A percentile compares a stretch with the other conserved stretches of the same genome.
Conservation (phyloP, 1,140 invertebrate species). For the Brachionus plicatilis region DNA sequence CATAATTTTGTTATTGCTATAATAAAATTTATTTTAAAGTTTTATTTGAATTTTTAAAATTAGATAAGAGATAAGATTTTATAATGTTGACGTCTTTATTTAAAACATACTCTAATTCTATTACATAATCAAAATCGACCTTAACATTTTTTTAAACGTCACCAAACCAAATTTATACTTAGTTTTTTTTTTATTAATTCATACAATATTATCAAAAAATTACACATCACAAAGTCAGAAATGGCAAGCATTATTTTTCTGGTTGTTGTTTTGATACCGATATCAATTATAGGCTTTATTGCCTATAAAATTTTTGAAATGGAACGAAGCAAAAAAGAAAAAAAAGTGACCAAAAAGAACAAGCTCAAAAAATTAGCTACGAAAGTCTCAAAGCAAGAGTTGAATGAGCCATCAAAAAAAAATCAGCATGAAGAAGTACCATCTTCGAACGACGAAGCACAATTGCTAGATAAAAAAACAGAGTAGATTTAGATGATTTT, state of each 20-base stretch:
- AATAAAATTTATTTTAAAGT: neutral
- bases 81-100: neutral
- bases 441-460: neutral
- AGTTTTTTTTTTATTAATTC: neutral
- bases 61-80: neutral
- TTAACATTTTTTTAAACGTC: neutral
- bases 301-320: slow-evolving; percentile 8
- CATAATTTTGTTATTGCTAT: neutral
- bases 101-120: neutral
- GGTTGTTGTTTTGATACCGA: neutral
- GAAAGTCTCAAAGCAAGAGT: neutral
- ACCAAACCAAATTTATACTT: neutral
- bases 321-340: slow-evolving; percentile 12
- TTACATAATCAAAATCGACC: neutral
- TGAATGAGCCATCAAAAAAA: neutral
- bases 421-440: neutral
- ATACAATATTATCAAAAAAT: neutral
- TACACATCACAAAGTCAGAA: neutral
- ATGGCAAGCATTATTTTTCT: neutral
- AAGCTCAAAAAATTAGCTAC: slow-evolving; percentile 9
- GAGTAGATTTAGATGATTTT: neutral
- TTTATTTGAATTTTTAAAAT: neutral
- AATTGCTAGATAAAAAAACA: neutral
- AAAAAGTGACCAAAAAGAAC: neutral
- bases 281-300: slow-evolving; percentile 20